Percentiles rank a stretch among this genome's conserved stretches.
These are phyloP conservation scores for Semnopithecus entellus DNA, from an alignment of 2,113 vertebrate genomes.

Conservation along the genomic window DNA sequence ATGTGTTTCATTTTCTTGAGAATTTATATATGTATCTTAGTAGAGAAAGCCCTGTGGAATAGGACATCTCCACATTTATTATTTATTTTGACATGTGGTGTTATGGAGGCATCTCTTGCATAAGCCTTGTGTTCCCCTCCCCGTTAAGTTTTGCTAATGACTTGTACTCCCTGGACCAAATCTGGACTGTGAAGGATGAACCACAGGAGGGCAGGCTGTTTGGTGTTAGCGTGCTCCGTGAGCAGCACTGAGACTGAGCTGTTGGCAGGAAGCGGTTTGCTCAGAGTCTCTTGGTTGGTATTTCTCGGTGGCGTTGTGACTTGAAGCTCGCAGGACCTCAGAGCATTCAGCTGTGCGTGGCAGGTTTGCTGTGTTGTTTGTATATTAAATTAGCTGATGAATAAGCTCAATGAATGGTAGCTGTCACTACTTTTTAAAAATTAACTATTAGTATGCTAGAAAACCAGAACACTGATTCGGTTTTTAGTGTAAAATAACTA, in stretches of 20 bases:
- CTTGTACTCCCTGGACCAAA: background rate
- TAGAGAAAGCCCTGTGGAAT: background rate
- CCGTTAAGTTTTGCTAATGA: background rate
- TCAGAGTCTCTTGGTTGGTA: background rate
- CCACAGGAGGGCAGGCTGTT: background rate
- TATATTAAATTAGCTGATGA: background rate
- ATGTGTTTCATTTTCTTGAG: background rate
- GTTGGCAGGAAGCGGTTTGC: background rate
- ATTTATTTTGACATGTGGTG: background rate
- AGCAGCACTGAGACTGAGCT: background rate
- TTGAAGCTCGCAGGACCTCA: background rate
- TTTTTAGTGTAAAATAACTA: background rate
- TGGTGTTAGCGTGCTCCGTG: background rate
- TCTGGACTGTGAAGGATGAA: background rate
- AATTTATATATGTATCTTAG: background rate
- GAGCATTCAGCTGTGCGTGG: fast-evolving
- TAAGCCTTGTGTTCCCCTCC: background rate
- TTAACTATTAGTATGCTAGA: background rate
- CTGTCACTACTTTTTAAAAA: slow-evolving; percentile 6
- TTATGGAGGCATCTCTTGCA: background rate
- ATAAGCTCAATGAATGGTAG: background rate
- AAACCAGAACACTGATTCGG: background rate
- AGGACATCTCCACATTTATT: background rate
- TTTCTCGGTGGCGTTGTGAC: background rate
- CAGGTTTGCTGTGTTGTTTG: background rate